Base-by-base conservation (phyloP, 1,140 invertebrate species). In the Diachasmimorpha longicaudata region DNA sequence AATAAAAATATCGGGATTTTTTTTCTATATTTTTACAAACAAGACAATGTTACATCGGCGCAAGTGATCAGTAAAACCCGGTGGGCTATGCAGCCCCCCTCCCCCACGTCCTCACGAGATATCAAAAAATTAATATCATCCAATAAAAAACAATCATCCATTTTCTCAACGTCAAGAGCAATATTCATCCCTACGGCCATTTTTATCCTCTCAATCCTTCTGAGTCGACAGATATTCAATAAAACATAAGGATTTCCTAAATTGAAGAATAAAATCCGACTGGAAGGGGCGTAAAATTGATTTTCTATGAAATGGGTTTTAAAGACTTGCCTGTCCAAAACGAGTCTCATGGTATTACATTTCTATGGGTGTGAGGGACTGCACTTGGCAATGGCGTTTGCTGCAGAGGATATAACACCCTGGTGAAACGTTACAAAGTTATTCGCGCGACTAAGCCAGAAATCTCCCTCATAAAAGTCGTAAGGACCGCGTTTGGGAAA, bases 381-480 rank as follows among this genome's bases (percentile, higher is more conserved):
- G 66, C 36, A 36, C 4, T 68, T 39, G 66, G 10, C 5, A n/a
- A n/a, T 16, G 66, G 66, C n/a, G 36, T 42, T 39, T 68, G 36
- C 36, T 68, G 25, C 66, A 39, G 31, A n/a, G 23, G 31, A 39
- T 68, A 39, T 68, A n/a, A 68, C 66, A 68, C 31, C 36, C 36
- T 68, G n/a, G 66, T 68, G 66, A 68, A 68, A 68, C 36, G 66
- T 58, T 52, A 39, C 63, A 46, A 81, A 83, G 82, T 86, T 85
- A 85, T 86, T 84, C 81, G 82, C 77, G 81, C 55, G 81, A 79
- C 79, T 81, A 83, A 84, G 82, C 79, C 72, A 80, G 79, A 82
- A 86, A 84, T 84, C 84, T 83, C 83, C 72, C 81, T 85, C 83
- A 85, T 84, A 84, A 86, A 85, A 85, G 83, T 83, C 81, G 79